Conservation (phyloP, 2,113 vertebrate species). For the Noturus placidus region DNA sequence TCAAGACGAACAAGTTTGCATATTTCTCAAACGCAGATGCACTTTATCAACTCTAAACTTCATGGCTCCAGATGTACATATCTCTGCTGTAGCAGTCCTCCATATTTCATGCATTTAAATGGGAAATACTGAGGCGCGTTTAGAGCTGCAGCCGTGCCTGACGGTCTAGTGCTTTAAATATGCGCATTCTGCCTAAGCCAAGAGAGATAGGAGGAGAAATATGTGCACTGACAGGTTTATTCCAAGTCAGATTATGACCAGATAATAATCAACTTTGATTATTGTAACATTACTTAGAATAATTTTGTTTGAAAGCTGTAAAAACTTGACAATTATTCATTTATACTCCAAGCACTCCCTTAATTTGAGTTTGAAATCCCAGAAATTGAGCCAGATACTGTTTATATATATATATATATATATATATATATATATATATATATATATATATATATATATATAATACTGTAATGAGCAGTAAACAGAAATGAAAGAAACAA, state of each 20-base stretch:
- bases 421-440: too few relatives aligned
- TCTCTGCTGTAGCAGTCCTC: neutral
- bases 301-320: neutral
- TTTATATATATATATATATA: neutral
- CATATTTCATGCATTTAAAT: conserved; percentile 26
- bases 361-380: neutral
- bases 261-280: neutral
- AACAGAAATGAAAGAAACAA: too few relatives aligned
- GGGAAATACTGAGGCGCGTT: conserved; percentile 8
- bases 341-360: neutral
- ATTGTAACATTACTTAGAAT: neutral
- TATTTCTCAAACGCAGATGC: neutral
- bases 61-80: neutral
- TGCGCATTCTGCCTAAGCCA: neutral
- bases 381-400: neutral
- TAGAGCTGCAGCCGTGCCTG: conserved; percentile 20
- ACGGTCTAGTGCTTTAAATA: conserved; percentile 22
- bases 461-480: too few relatives aligned
- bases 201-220: neutral
- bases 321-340: neutral
- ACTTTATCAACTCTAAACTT: conserved; percentile 18
- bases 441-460: too few relatives aligned
- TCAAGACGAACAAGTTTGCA: conserved; percentile 5
- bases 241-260: neutral
- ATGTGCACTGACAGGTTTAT: neutral